Evolutionary conservation across 2,888 invertebrate species (phyloP), one percentile per base, ranked within the genome.

Genomic region (Yponomeuta plumbellus): DNA sequence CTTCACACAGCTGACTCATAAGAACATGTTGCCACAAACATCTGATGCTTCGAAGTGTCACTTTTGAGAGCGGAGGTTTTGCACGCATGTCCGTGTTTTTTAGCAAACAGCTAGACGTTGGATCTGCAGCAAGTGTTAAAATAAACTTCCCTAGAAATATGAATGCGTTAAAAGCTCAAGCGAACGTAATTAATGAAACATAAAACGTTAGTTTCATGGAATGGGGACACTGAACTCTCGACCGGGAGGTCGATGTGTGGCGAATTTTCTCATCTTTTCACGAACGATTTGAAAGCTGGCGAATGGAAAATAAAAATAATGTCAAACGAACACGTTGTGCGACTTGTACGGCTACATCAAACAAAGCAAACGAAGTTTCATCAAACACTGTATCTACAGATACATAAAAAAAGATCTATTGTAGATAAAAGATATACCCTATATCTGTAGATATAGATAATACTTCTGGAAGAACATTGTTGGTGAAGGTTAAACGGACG

Each of bases 291-390:
- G 21, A 59, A 22, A 59, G 59, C 22, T 59, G 23, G 59, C 20
- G 21, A 23, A 59, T 17, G 61, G 68, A 69, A 69, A 66, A 52
- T 17, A 52, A 17, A 13, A 34, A 17, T 52, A 13, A 17, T 52
- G 44, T 52, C 13, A 52, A 52, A 17, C 17, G 17, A 10, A 34
- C 34, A 4, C 1, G 34, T 34, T 34, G 34, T 34, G 1, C 34
- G 34, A 10, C 34, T 34, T 34, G 34, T 34, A 5, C 34, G 34
- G 34, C 34, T 34, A 34, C 3, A 34, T 34, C 34, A 34, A 34
- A 34, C n/a, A n/a, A n/a, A n/a, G n/a, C n/a, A n/a, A n/a, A n/a
- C n/a, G n/a, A n/a, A n/a, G n/a, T n/a, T n/a, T n/a, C n/a, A n/a
- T n/a, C n/a, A n/a, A n/a, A n/a, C n/a, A n/a, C n/a, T n/a, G n/a